Evolutionary conservation across 53 echinoderm and acorn worm species (phyloP).

Genomic region (Luidia sarsii): DNA sequence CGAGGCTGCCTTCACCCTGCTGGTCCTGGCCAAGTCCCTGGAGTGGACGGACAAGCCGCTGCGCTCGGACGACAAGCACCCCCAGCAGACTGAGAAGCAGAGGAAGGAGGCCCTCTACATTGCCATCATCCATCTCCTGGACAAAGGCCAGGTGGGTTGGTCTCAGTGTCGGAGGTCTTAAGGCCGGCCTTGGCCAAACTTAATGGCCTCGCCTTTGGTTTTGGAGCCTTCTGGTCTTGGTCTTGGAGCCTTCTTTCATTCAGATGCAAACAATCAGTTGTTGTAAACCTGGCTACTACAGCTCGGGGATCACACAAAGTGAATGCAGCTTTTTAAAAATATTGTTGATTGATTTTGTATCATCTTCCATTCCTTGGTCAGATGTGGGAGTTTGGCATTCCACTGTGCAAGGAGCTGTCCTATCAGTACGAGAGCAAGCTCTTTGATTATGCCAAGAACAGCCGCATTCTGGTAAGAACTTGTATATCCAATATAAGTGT

Average conservation of each 20-base stretch:
- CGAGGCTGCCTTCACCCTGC: conserved; percentile 86
- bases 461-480: conserved; percentile 80
- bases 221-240: no score
- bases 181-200: no score
- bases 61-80: conserved; percentile 56
- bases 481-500: no score
- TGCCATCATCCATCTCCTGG: conserved; percentile 78
- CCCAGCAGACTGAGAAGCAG: conserved; percentile 70
- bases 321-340: background rate
- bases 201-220: no score
- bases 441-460: conserved; percentile 91
- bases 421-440: conserved; percentile 84
- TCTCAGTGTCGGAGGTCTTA: no score
- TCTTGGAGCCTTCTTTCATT: no score
- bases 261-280: no score
- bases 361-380: conserved; percentile 20
- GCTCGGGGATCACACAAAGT: no score
- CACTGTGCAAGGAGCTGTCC: conserved; percentile 90
- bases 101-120: conserved; percentile 86
- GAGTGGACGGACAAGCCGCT: conserved; percentile 71
- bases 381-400: conserved; percentile 96
- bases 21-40: conserved; percentile 75
- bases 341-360: background rate
- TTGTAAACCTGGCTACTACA: no score
- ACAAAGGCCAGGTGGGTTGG: conserved; percentile 79